Conservation (phyloP, 2,797 vertebrate species). For the Dallia pectoralis region DNA sequence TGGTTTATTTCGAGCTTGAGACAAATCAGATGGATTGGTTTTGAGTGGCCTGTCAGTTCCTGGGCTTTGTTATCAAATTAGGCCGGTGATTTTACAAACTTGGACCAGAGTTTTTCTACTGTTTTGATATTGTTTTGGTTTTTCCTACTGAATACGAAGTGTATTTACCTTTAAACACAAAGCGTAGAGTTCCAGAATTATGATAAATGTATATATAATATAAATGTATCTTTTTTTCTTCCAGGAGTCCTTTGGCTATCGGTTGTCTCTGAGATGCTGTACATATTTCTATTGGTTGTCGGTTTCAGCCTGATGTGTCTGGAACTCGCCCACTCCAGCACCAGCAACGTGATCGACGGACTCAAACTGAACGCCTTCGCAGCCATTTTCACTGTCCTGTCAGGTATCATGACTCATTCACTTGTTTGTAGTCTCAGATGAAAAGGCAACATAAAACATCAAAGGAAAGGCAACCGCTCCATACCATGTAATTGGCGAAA, state of each 20-base stretch:
- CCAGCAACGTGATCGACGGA: slow-evolving; percentile 91
- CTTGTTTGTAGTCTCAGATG: not conserved
- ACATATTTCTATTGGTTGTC: slow-evolving; percentile 88
- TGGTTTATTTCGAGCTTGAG: not conserved
- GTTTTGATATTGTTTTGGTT: no score
- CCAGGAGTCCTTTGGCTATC: slow-evolving; percentile 94
- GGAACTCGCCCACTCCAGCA: slow-evolving; percentile 90
- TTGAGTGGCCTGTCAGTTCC: not conserved
- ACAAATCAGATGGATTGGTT: slow-evolving; percentile 10
- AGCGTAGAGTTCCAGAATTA: no score
- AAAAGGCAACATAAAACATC: not conserved
- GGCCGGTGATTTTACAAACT: not conserved
- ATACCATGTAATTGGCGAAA: no score
- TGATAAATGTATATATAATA: no score
- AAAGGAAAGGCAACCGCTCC: no score
- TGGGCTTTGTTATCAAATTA: slow-evolving; percentile 2
- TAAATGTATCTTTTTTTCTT: slow-evolving; percentile 22
- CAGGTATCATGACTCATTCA: slow-evolving; percentile 71
- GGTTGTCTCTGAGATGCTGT: slow-evolving; percentile 92
- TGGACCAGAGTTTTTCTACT: not conserved
- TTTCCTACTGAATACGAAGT: no score
- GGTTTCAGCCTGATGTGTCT: slow-evolving; percentile 98
- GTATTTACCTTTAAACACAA: no score
- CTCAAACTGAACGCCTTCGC: slow-evolving; percentile 97
- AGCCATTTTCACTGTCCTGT: slow-evolving; percentile 94